Evolutionary conservation across 2,888 invertebrate species (phyloP).

Genomic region (Dicyrtoma fusca): DNA sequence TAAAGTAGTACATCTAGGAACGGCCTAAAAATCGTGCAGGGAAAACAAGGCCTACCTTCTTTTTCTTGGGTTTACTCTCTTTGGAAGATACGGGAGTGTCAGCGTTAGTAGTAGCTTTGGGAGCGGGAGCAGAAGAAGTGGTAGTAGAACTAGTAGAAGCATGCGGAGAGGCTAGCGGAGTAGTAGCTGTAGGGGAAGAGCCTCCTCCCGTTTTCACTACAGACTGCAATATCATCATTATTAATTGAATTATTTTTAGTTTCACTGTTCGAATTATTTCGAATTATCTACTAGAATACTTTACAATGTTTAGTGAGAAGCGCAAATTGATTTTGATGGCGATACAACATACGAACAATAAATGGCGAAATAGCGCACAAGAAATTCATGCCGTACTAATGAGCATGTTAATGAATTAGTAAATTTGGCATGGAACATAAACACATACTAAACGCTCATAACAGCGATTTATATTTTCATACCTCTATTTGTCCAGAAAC

Average conservation of each 20-base stretch:
- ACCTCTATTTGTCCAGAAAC: constrained; percentile 27
- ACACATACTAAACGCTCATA: too few relatives aligned
- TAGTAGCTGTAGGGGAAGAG: constrained; percentile 33
- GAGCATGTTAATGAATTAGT: too few relatives aligned
- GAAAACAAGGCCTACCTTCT: constrained; percentile 47
- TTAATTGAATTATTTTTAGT: background rate
- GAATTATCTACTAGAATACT: background rate
- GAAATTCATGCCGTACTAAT: too few relatives aligned
- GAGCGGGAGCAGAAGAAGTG: constrained; percentile 34
- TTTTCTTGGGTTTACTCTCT: constrained; percentile 47
- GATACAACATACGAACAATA: too few relatives aligned
- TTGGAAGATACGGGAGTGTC: constrained; percentile 32
- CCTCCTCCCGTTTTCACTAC: constrained; percentile 30
- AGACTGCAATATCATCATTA: constrained; percentile 30
- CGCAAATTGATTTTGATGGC: background rate
- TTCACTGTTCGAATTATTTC: background rate
- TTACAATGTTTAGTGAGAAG: background rate
- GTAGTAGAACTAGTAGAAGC: constrained; percentile 33
- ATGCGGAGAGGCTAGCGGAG: constrained; percentile 28
- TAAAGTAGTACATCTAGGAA: constrained; percentile 29
- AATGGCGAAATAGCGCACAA: too few relatives aligned
- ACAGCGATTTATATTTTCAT: too few relatives aligned
- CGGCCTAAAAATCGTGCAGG: constrained; percentile 42
- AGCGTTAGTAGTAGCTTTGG: constrained; percentile 25
- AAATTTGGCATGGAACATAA: too few relatives aligned